Evolutionary conservation across 2,888 invertebrate species (phyloP).

Genomic region (Napeogenes sylphis): DNA sequence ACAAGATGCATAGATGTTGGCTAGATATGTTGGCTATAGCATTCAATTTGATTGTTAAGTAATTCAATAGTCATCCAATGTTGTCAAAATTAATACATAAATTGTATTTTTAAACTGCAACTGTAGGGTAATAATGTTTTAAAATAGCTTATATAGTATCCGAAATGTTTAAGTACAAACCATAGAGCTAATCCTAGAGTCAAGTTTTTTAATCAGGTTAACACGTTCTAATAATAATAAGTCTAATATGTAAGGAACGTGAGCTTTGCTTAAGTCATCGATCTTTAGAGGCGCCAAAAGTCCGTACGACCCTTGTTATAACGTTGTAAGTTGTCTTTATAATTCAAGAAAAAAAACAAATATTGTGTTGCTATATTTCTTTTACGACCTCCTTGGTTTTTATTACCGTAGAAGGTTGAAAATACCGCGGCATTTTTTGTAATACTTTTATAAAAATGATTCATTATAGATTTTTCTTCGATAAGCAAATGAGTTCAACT

Average conservation of each 20-base stretch:
- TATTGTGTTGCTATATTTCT: not conserved
- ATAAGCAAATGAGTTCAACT: not conserved
- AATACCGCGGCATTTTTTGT: not conserved
- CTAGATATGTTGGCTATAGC: not conserved
- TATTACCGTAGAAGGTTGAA: not conserved
- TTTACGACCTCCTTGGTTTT: not conserved
- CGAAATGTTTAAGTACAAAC: too few relatives aligned
- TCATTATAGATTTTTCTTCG: too few relatives aligned
- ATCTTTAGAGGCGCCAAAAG: conserved; percentile 18
- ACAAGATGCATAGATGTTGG: not conserved
- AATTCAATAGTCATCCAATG: not conserved
- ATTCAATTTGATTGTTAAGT: conserved; percentile 11
- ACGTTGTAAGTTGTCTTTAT: not conserved
- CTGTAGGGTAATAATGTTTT: too few relatives aligned
- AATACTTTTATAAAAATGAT: not conserved
- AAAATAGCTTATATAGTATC: too few relatives aligned
- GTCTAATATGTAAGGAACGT: not conserved
- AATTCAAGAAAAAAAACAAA: not conserved
- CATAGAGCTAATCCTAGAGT: too few relatives aligned
- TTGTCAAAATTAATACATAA: too few relatives aligned
- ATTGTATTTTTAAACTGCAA: too few relatives aligned
- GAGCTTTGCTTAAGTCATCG: conserved; percentile 17
- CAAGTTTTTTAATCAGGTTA: not conserved
- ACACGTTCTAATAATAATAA: not conserved
- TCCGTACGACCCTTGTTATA: conserved; percentile 8